Evolutionary conservation across 2,888 invertebrate species (phyloP).

Genomic region (Cheilosia pagana): DNA sequence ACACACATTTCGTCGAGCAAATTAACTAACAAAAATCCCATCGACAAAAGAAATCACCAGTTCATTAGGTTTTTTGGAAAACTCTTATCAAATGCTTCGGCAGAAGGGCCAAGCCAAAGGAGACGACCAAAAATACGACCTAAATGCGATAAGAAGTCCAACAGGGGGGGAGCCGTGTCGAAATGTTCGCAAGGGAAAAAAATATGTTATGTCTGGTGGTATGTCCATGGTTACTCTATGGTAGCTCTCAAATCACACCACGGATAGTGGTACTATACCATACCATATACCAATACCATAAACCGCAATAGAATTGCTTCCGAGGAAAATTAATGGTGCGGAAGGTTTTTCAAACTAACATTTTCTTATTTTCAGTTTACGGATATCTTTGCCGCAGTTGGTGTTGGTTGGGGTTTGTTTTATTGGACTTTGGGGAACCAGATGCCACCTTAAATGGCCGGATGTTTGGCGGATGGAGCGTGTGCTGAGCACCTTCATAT

Average conservation of each 20-base stretch:
- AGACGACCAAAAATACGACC: slow-evolving; percentile 29
- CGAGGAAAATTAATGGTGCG: slow-evolving; percentile 70
- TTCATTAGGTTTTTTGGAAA: slow-evolving; percentile 70
- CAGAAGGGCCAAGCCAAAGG: slow-evolving; percentile 43
- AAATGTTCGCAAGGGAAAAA: slow-evolving; percentile 52
- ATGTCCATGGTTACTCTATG: slow-evolving; percentile 33
- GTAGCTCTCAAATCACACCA: slow-evolving; percentile 36
- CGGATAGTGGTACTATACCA: slow-evolving; percentile 1
- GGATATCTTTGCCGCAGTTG: slow-evolving; percentile 47
- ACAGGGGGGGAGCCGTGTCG: slow-evolving; percentile 21
- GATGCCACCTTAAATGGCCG: slow-evolving; percentile 50
- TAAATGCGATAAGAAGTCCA: slow-evolving; percentile 32
- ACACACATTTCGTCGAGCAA: slow-evolving; percentile 46
- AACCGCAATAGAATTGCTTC: slow-evolving; percentile 64
- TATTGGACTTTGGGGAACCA: slow-evolving; percentile 57
- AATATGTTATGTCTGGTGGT: slow-evolving; percentile 57
- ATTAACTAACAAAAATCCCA: slow-evolving; percentile 66
- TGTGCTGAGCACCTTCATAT: slow-evolving; percentile 40
- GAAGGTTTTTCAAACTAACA: slow-evolving; percentile 70
- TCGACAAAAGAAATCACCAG: slow-evolving; percentile 71
- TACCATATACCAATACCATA: slow-evolving; percentile 43
- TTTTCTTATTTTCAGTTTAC: slow-evolving; percentile 69
- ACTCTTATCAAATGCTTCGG: slow-evolving; percentile 58
- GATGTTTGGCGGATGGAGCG: slow-evolving; percentile 45
- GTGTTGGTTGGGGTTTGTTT: slow-evolving; percentile 25